Evolutionary conservation across 2,797 vertebrate genomes (phyloP).

Genomic region (Premnoplex brunnescens): DNA sequence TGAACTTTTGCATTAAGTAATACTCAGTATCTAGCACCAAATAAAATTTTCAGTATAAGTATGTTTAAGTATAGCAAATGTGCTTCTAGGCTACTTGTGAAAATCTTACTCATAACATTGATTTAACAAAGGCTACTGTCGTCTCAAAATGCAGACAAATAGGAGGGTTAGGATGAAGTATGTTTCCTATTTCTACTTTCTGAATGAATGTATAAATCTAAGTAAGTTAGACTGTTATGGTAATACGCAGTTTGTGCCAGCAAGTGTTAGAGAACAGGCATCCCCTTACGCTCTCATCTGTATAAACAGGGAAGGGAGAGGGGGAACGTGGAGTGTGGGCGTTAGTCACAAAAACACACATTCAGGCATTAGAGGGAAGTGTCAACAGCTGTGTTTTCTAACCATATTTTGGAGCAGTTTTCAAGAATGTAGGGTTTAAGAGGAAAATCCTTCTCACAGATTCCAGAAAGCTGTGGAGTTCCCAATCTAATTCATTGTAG

Average conservation of each 20-base stretch:
- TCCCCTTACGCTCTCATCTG: background rate
- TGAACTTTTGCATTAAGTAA: background rate
- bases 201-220: slow-evolving; percentile 24
- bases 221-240: background rate
- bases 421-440: background rate
- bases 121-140: slow-evolving; percentile 5
- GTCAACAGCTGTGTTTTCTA: background rate
- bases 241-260: background rate
- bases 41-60: background rate
- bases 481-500: background rate
- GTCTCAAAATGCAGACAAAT: slow-evolving; percentile 7
- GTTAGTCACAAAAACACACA: background rate
- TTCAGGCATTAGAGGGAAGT: background rate
- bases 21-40: background rate
- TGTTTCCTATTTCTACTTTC: background rate
- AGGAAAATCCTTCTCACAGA: background rate
- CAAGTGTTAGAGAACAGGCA: background rate
- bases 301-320: background rate
- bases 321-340: background rate
- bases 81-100: background rate
- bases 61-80: background rate
- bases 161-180: background rate
- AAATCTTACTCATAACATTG: background rate
- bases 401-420: background rate
- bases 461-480: background rate